phyloP scores from a whole-genome alignment of 2,113 vertebrate species.

The Cnemophilus loriae region DNA sequence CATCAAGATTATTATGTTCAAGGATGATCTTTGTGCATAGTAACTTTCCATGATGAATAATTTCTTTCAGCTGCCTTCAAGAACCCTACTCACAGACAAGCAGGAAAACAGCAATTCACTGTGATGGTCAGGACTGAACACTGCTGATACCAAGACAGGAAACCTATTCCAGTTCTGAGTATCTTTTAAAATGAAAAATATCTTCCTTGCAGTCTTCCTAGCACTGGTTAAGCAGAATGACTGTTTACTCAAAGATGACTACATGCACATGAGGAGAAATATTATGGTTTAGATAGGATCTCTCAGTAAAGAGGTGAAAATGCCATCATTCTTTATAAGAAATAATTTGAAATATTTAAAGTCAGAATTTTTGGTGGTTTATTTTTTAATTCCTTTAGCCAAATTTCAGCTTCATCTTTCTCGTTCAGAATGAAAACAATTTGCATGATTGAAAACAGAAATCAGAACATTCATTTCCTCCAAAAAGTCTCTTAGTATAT shows the following conservation, averaged over 20 bases:
- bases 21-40: background rate
- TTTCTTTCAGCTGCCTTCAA: background rate
- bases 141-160: background rate
- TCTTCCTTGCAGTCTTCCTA: background rate
- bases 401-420: background rate
- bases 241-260: background rate
- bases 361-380: background rate
- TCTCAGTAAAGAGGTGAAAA: background rate
- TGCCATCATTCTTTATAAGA: background rate
- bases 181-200: background rate
- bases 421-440: background rate
- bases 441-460: background rate
- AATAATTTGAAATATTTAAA: background rate
- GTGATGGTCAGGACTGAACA: background rate
- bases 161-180: background rate
- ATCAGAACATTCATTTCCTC: background rate
- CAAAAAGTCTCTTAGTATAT: background rate
- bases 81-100: background rate
- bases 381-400: background rate
- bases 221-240: background rate
- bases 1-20: background rate
- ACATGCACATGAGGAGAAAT: background rate
- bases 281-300: background rate
- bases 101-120: background rate
- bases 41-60: background rate